A percentile compares a stretch with the other conserved stretches of the same genome.
Conservation (phyloP, 2,113 vertebrate species). For the Taxidea taxus region DNA sequence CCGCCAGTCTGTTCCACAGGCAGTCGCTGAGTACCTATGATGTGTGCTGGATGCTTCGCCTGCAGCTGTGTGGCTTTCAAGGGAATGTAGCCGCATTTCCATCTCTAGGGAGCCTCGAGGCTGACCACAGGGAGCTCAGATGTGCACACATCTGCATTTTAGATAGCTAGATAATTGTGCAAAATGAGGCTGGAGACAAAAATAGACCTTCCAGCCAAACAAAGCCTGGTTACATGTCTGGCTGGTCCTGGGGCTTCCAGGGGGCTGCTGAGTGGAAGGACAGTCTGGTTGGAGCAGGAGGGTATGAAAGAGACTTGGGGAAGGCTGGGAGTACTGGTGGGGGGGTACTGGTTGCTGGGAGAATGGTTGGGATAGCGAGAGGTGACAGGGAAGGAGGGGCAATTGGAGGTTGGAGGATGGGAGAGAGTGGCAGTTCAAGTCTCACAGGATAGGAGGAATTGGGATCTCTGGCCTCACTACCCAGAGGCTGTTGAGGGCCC, state of each 20-base stretch:
- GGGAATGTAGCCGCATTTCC: not conserved
- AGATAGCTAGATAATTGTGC: not conserved
- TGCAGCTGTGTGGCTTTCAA: not conserved
- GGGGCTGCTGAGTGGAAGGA: not conserved
- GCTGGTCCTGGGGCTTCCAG: not conserved
- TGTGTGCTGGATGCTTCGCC: rapidly evolving
- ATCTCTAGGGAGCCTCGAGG: not conserved
- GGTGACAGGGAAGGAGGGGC: not conserved
- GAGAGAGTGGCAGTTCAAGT: not conserved
- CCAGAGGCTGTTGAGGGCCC: not conserved
- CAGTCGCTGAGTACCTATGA: not conserved
- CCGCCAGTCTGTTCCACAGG: not conserved
- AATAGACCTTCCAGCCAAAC: not conserved
- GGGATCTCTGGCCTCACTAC: not conserved
- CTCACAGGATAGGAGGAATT: not conserved
- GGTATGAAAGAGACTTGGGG: not conserved
- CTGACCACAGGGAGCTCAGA: not conserved
- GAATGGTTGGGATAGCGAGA: not conserved
- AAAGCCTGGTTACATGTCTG: not conserved
- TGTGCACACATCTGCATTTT: not conserved
- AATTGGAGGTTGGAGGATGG: not conserved
- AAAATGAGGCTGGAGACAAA: not conserved
- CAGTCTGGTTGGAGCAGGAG: not conserved
- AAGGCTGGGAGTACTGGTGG: not conserved
- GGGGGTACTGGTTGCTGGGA: not conserved